Base-by-base conservation (phyloP, 1,140 invertebrate genomes). In the Schlechtendalia chinensis region DNA sequence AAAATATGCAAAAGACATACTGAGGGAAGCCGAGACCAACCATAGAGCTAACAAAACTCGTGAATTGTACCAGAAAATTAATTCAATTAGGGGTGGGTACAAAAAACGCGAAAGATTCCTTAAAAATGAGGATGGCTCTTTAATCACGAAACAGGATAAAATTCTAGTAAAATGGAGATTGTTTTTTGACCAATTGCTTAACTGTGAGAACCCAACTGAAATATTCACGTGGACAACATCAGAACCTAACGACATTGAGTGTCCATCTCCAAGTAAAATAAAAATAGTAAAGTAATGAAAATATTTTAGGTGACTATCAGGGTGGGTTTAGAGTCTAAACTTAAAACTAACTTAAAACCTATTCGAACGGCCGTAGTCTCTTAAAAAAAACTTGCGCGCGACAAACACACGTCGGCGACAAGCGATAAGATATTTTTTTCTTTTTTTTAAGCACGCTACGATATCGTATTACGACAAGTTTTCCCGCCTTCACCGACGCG, bases 91-190 rank as follows among this genome's bases (percentile, higher is more conserved):
- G 45, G 65, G 39, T 22, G 65, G 39, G 22, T 47, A 69, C 69
- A 71, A 53, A 71, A 71, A 71, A 54, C 24, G 17, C 29, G 45
- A 72, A 47, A 72, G 47, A 27, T 56, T 72, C 50, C 19, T 72
- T 17, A 72, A 72, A 72, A 72, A 56, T 72, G 24, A 72, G 22
- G 24, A 72, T 72, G 24, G 50, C 47, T 72, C 50, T 10, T 14
- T 56, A 29, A 53, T 54, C 19, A 72, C 50, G 17, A 47, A 54
- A 54, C 47, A 54, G 19, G 27, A 53, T 12, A 54, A 72, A 16
- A 27, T 53, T 53, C 14, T 72, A 29, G 50, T 54, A 72, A 72
- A 72, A 72, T 72, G 24, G 50, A 72, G 69, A 63, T 5, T 19
- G 61, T n/a, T 19, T 39, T 63, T 63, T 63, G 27, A 39, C 29